Evolutionary conservation across 2,888 invertebrate genomes (phyloP).

Genomic region (Parnassius apollo): DNA sequence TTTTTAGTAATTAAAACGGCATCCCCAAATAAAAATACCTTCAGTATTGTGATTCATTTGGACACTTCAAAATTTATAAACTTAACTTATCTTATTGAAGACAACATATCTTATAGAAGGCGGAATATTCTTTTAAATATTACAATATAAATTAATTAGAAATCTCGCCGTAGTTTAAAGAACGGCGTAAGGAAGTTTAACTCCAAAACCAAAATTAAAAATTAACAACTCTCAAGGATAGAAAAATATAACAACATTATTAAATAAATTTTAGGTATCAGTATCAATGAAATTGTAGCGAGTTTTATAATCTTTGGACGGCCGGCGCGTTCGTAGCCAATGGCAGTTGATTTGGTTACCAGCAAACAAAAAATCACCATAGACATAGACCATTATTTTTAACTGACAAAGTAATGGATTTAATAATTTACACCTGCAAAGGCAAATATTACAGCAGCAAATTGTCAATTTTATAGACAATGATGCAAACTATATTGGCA

Average conservation of each 20-base stretch:
- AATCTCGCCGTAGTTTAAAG: slow-evolving; percentile 9
- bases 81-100: slow-evolving; percentile 9
- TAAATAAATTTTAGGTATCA: background rate
- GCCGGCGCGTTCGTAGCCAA: slow-evolving; percentile 10
- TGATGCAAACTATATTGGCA: background rate
- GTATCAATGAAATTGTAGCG: slow-evolving; percentile 1
- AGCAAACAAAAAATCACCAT: slow-evolving; percentile 1
- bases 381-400: background rate
- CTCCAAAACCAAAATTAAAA: slow-evolving; percentile 4
- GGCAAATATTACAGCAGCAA: no score
- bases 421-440: slow-evolving; percentile 8
- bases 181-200: slow-evolving; percentile 20
- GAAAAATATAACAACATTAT: slow-evolving; percentile 16
- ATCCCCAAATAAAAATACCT: slow-evolving; percentile 14
- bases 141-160: background rate
- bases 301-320: slow-evolving; percentile 13
- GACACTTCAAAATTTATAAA: slow-evolving; percentile 13
- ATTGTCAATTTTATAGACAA: background rate
- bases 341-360: background rate
- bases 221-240: slow-evolving; percentile 2
- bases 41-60: background rate
- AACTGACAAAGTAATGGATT: background rate
- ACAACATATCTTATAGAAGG: slow-evolving; percentile 16
- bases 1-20: background rate
- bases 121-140: slow-evolving; percentile 4